These are phyloP conservation scores for Ctenomys sociabilis DNA, from an alignment of 2,113 vertebrate species.

Conservation along the genomic window DNA sequence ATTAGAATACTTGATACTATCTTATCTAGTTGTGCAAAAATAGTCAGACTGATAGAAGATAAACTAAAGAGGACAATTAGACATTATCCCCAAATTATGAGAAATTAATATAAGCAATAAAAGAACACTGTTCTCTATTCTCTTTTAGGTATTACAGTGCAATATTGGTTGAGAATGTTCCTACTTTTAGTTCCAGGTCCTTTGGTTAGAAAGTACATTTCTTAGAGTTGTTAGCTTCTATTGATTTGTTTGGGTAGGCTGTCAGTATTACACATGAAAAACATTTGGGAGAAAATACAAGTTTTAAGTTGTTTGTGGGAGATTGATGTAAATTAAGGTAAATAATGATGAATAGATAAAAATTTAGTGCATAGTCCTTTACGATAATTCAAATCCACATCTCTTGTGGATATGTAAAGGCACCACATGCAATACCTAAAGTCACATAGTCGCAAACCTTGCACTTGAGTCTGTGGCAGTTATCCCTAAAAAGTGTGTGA, in stretches of 20 bases:
- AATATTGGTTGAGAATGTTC: neutral
- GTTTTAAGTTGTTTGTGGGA: neutral
- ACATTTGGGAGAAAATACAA: neutral
- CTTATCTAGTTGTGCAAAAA: too few relatives aligned
- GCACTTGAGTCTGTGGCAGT: neutral
- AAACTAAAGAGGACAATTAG: too few relatives aligned
- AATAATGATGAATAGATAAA: neutral
- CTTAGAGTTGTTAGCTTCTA: neutral
- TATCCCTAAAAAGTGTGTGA: too few relatives aligned
- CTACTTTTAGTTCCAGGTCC: neutral
- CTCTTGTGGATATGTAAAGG: neutral
- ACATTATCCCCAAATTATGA: too few relatives aligned
- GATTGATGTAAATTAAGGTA: neutral
- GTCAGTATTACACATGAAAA: neutral
- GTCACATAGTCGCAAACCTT: neutral
- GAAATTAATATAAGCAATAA: neutral
- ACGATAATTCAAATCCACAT: neutral
- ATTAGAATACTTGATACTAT: too few relatives aligned
- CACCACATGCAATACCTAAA: neutral
- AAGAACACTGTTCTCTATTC: too few relatives aligned
- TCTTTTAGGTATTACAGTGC: too few relatives aligned
- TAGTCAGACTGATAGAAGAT: too few relatives aligned
- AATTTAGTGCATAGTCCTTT: neutral
- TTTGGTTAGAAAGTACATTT: neutral
- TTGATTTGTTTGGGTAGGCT: neutral